Evolutionary conservation across 2,888 invertebrate species (phyloP).

Genomic region (Cantharis flavilabris): DNA sequence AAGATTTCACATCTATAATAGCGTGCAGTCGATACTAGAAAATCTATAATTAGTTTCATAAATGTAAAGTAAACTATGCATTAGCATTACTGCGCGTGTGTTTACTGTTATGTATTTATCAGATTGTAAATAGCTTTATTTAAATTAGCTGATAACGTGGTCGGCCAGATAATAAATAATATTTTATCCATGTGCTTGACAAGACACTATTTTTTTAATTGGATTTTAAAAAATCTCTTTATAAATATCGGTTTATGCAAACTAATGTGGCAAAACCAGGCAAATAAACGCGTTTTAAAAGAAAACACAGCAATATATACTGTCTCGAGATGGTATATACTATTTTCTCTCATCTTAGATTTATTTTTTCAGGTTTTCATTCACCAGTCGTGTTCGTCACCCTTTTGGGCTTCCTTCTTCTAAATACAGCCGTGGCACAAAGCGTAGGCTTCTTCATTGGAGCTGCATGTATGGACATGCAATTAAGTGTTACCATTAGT

Average conservation of each 20-base stretch:
- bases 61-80: not conserved
- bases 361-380: slow-evolving; percentile 54
- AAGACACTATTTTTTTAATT: not conserved
- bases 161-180: not conserved
- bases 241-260: too few species aligned
- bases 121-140: not conserved
- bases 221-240: not conserved
- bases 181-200: not conserved
- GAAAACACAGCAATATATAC: too few species aligned
- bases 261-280: too few species aligned
- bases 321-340: too few species aligned
- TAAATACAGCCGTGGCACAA: slow-evolving; percentile 76
- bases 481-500: slow-evolving; percentile 76
- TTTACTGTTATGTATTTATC: not conserved
- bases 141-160: not conserved
- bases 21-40: slow-evolving; percentile 46
- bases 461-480: slow-evolving; percentile 76
- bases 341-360: not conserved
- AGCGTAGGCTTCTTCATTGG: slow-evolving; percentile 81
- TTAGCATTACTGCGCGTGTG: not conserved
- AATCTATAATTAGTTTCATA: not conserved
- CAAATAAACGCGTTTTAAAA: too few species aligned
- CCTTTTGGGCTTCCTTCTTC: slow-evolving; percentile 68
- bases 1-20: not conserved
- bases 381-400: slow-evolving; percentile 69